Evolutionary conservation across 1,140 invertebrate species (phyloP).

Genomic region (Drosophila lacteicornis): DNA sequence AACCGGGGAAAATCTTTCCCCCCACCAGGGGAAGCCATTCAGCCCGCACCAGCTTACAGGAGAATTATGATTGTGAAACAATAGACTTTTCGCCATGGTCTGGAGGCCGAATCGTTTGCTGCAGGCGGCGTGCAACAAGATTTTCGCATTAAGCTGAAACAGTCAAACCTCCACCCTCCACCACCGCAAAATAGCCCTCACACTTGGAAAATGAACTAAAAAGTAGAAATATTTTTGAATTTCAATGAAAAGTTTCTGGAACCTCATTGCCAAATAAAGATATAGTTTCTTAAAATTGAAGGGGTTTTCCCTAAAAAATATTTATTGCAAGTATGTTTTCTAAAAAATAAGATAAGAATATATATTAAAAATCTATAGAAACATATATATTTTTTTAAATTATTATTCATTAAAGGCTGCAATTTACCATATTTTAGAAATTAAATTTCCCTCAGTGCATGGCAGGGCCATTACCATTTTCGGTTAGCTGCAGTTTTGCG

Average conservation of each 20-base stretch:
- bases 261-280: no score
- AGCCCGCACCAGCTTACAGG: slow-evolving; percentile 65
- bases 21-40: slow-evolving; percentile 14
- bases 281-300: no score
- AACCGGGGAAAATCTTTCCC: background rate
- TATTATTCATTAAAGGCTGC: no score
- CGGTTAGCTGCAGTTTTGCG: slow-evolving; percentile 64
- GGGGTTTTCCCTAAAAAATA: background rate
- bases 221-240: background rate
- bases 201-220: slow-evolving; percentile 5
- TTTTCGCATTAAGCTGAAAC: slow-evolving; percentile 77
- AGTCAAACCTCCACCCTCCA: slow-evolving; percentile 40
- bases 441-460: slow-evolving; percentile 12
- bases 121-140: slow-evolving; percentile 76
- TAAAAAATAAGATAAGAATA: no score
- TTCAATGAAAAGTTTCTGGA: background rate
- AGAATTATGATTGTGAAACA: slow-evolving; percentile 82
- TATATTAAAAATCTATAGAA: no score
- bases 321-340: background rate
- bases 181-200: background rate
- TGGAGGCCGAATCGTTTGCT: slow-evolving; percentile 49
- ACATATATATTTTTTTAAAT: no score
- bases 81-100: slow-evolving; percentile 74
- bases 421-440: background rate
- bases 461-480: slow-evolving; percentile 77